phyloP scores from a whole-genome alignment of 2,888 invertebrate genomes.

The Eugnorisma glareosa region DNA sequence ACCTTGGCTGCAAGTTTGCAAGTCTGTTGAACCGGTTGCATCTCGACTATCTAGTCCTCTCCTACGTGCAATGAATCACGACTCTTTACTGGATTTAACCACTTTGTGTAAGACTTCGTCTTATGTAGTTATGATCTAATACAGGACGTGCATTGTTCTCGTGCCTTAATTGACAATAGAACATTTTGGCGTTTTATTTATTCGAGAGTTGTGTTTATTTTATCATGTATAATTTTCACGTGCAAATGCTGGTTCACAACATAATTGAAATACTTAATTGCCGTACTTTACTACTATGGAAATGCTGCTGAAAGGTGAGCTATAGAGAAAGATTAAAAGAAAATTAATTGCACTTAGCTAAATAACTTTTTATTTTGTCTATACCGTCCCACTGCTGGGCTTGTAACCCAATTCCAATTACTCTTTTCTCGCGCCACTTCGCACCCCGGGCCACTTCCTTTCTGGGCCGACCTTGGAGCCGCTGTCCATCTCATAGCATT shows the following conservation, averaged over 20 bases:
- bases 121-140: background rate
- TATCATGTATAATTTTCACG: background rate
- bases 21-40: slow-evolving; percentile 52
- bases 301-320: background rate
- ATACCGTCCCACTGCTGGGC: too few relatives aligned
- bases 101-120: slow-evolving; percentile 4
- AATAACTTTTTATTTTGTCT: background rate
- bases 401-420: background rate
- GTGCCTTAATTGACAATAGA: background rate
- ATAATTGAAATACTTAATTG: too few relatives aligned
- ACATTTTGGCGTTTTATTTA: background rate
- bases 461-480: too few relatives aligned
- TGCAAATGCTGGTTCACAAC: background rate
- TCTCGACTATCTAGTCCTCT: slow-evolving; percentile 10
- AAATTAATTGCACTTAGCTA: too few relatives aligned
- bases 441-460: too few relatives aligned
- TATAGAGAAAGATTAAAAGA: background rate
- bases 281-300: too few relatives aligned
- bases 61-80: slow-evolving; percentile 37
- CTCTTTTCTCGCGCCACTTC: background rate
- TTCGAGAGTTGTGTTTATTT: background rate
- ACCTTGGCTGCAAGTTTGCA: slow-evolving; percentile 41
- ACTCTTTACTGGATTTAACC: slow-evolving; percentile 38
- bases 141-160: slow-evolving; percentile 23
- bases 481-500: too few relatives aligned